Evolutionary conservation across 2,113 vertebrate species (phyloP).

Genomic region (Gambusia affinis): DNA sequence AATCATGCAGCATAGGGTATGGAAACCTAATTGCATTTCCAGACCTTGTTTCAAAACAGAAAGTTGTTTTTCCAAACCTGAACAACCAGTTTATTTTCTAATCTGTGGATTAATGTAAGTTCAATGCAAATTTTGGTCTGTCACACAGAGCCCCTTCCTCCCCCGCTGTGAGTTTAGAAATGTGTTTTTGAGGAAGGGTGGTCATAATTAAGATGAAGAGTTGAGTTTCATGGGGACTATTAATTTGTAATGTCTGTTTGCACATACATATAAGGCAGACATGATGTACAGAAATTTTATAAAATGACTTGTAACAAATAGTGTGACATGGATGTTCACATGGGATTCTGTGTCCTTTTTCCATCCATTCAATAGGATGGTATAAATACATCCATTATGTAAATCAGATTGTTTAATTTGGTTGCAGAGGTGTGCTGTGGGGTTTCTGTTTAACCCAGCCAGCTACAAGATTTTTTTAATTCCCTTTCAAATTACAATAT

Average conservation of each 20-base stretch:
- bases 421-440: background rate
- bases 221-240: too few relatives aligned
- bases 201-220: too few relatives aligned
- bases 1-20: too few relatives aligned
- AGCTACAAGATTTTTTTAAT: background rate
- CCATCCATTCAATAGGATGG: too few relatives aligned
- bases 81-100: background rate
- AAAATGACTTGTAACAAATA: too few relatives aligned
- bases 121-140: background rate
- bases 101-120: background rate
- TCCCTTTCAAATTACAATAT: background rate
- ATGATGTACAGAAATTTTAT: too few relatives aligned
- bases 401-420: background rate
- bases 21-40: background rate
- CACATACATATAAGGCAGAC: too few relatives aligned
- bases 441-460: background rate
- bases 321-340: too few relatives aligned
- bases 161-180: too few relatives aligned
- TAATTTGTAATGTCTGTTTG: too few relatives aligned
- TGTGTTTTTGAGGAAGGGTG: background rate
- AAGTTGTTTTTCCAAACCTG: background rate
- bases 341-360: too few relatives aligned
- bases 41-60: background rate
- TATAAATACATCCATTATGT: background rate
- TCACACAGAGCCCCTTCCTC: background rate